Evolutionary conservation across 2,888 invertebrate genomes (phyloP), one percentile per base, ranked within the genome.

Genomic region (Thera britannica): DNA sequence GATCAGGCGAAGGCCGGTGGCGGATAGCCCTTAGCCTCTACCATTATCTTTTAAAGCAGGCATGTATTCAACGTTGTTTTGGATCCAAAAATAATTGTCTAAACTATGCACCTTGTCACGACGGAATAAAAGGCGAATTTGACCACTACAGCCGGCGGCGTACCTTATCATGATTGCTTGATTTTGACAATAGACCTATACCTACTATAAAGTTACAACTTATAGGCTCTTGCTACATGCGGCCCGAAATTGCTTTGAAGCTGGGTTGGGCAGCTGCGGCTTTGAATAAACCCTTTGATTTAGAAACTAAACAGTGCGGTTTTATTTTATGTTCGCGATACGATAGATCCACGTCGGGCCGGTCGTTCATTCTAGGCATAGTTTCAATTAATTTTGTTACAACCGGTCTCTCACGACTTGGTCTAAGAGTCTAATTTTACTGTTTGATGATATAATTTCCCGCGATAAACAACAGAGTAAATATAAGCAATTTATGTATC

Each of bases 221-320:
- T 38, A 41, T 41, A 41, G 41, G 41, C 75, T 74, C 69, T 74
- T 67, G 68, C 77, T 79, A 80, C 8, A 83, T 80, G 75, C 78
- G 78, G 71, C 66, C 73, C 75, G 74, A 77, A 79, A 77, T 72
- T 76, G 76, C 83, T 81, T 82, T 81, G 79, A 83, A 81, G 83
- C 80, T 78, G 76, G 77, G 76, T 80, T 77, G 77, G 78, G 74
- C 81, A 83, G 79, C 83, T 83, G 81, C 76, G 80, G 80, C 79
- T 81, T 83, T 83, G 80, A 81, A 80, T 82, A 80, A 23, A 79
- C 78, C 77, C 77, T 82, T 81, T 81, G 79, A 77, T 79, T 82
- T 79, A 75, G 78, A 74, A 79, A 59, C 69, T 62, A 60, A 55
- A 76, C 68, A 75, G 74, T 72, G 74, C 72, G 70, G 72, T 74